phyloP scores from a whole-genome alignment of 92 coral and sea anemone genomes.

The Palythoa grandis region DNA sequence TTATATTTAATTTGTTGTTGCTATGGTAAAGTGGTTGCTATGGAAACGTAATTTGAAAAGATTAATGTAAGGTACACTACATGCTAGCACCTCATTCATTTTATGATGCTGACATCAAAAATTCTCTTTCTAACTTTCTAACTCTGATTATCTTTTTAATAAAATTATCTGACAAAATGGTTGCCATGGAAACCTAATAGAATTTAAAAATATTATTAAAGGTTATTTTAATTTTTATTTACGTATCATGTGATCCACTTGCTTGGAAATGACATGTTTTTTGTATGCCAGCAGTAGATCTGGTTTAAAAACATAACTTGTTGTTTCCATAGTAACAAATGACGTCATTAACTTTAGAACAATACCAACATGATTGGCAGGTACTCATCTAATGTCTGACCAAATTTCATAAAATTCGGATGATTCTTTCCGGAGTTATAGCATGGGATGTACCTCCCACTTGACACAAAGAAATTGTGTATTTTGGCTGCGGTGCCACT shows the following conservation, averaged over 20 bases:
- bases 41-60: background rate
- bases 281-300: background rate
- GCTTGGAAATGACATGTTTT: background rate
- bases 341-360: background rate
- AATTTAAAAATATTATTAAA: background rate
- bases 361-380: constrained; percentile 4
- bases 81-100: constrained; percentile 4
- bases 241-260: background rate
- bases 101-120: background rate
- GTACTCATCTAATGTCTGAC: background rate
- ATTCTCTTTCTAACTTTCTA: background rate
- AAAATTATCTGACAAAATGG: constrained; percentile 1
- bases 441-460: constrained; percentile 5
- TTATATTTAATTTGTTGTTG: background rate
- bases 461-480: background rate
- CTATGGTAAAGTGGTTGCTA: constrained; percentile 22
- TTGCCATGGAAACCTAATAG: constrained; percentile 5
- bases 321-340: constrained; percentile 14
- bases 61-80: background rate
- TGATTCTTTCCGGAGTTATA: background rate
- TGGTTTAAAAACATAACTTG: background rate
- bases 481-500: constrained; percentile 15
- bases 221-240: background rate
- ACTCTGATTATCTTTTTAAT: background rate
- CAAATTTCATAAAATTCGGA: background rate